Conservation (phyloP, 2,113 vertebrate species). For the Corynorhinus townsendii region DNA sequence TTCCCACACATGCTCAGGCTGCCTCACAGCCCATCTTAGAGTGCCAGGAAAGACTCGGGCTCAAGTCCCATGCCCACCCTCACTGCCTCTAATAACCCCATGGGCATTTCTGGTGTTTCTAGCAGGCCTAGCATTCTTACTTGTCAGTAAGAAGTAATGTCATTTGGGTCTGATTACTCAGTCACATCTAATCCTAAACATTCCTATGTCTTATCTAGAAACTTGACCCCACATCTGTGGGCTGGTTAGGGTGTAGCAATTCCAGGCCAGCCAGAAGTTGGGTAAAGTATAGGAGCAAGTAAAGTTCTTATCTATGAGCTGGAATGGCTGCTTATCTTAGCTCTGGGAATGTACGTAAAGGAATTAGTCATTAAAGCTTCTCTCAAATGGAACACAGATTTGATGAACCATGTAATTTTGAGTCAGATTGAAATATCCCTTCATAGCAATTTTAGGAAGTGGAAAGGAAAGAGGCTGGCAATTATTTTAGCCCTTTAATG, state of each 20-base stretch:
- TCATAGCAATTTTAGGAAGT: neutral
- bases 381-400: neutral
- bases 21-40: neutral
- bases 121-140: constrained; percentile 41
- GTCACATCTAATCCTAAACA: constrained; percentile 40
- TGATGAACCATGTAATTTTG: neutral
- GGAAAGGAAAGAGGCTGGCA: neutral
- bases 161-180: constrained; percentile 33
- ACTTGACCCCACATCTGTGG: constrained; percentile 27
- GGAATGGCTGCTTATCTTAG: constrained; percentile 19
- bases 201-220: constrained; percentile 60
- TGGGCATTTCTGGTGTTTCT: neutral
- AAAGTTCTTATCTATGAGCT: neutral
- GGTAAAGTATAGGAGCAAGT: constrained; percentile 12
- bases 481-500: constrained; percentile 15
- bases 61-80: neutral
- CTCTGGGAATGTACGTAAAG: neutral
- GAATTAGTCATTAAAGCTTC: neutral
- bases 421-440: neutral
- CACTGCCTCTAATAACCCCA: neutral
- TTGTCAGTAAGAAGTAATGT: constrained; percentile 64
- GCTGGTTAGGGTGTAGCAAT: neutral
- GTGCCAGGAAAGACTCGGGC: neutral
- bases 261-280: constrained; percentile 7
- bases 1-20: neutral